These are phyloP conservation scores for Hyppa rectilinea DNA, from an alignment of 2,888 invertebrate genomes.

Conservation along the genomic window DNA sequence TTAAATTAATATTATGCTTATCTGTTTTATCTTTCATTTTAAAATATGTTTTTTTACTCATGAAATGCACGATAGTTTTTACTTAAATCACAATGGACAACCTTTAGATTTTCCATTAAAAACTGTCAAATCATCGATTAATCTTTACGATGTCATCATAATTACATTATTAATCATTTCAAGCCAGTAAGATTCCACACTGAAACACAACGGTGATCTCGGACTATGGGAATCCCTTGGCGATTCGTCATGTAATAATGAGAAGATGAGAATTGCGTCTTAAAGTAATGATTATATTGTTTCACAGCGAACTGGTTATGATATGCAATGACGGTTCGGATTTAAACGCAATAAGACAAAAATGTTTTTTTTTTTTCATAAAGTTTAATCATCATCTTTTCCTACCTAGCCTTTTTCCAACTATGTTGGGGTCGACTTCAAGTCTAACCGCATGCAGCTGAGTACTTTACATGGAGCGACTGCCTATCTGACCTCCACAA, in stretches of 20 bases:
- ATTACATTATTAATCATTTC: slow-evolving; percentile 23
- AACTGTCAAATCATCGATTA: background rate
- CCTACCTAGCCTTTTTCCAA: too few species aligned
- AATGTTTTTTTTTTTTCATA: too few species aligned
- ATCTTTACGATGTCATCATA: slow-evolving; percentile 6
- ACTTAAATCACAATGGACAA: background rate
- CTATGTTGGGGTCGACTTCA: too few species aligned
- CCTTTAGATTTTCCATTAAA: background rate
- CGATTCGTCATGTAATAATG: slow-evolving; percentile 25
- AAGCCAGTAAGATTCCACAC: slow-evolving; percentile 33
- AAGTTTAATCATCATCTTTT: too few species aligned
- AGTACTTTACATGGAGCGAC: too few species aligned
- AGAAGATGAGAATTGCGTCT: slow-evolving; percentile 38
- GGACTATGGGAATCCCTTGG: slow-evolving; percentile 52
- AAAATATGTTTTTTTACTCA: too few species aligned
- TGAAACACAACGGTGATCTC: slow-evolving; percentile 26
- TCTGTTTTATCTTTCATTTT: too few species aligned
- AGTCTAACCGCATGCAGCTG: too few species aligned
- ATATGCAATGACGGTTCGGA: slow-evolving; percentile 5
- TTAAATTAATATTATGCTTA: too few species aligned
- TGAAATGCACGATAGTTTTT: background rate
- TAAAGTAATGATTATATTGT: slow-evolving; percentile 24
- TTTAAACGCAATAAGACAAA: slow-evolving; percentile 15
- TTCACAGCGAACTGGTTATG: slow-evolving; percentile 25
- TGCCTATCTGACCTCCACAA: too few species aligned